Evolutionary conservation across 2,797 vertebrate genomes (phyloP).

Genomic region (Rhinogobio ventralis): DNA sequence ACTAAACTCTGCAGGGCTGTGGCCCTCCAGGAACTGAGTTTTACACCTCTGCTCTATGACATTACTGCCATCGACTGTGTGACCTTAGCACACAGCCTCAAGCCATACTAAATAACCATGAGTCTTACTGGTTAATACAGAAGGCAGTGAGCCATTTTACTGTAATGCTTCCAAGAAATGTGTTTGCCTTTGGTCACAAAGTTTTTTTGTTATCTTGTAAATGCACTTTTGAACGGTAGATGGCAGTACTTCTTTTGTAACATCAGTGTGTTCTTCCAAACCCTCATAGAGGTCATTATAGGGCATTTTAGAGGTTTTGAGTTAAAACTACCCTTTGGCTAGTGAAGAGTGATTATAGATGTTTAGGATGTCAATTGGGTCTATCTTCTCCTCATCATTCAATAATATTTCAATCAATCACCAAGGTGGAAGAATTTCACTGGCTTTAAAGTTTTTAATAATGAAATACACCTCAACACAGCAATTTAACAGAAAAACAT

Average conservation of each 20-base stretch:
- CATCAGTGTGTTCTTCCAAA: not conserved
- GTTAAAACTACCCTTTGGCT: conserved; percentile 4
- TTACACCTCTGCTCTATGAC: not conserved
- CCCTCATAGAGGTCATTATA: not conserved
- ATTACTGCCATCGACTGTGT: conserved; percentile 8
- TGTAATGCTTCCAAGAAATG: conserved; percentile 8
- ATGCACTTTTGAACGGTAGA: conserved; percentile 33
- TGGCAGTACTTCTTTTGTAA: conserved; percentile 31
- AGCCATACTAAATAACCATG: not conserved
- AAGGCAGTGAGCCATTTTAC: conserved; percentile 1
- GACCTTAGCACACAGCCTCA: conserved; percentile 12
- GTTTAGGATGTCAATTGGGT: not conserved
- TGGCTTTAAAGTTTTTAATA: not conserved
- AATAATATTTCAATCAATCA: conserved; percentile 11
- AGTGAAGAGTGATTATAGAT: conserved; percentile 11
- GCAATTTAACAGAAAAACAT: not conserved
- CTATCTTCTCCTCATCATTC: not conserved
- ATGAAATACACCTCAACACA: not conserved
- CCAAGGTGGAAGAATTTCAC: not conserved
- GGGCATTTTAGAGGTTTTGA: not conserved
- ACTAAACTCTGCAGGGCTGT: too few relatives aligned
- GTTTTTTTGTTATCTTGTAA: not conserved
- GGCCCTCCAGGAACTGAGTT: not conserved
- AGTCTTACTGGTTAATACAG: not conserved
- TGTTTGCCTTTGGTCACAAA: not conserved